These are phyloP conservation scores for Mesorhabditis sp. DNA, from an alignment of 2,888 invertebrate species.

Conservation along the genomic window DNA sequence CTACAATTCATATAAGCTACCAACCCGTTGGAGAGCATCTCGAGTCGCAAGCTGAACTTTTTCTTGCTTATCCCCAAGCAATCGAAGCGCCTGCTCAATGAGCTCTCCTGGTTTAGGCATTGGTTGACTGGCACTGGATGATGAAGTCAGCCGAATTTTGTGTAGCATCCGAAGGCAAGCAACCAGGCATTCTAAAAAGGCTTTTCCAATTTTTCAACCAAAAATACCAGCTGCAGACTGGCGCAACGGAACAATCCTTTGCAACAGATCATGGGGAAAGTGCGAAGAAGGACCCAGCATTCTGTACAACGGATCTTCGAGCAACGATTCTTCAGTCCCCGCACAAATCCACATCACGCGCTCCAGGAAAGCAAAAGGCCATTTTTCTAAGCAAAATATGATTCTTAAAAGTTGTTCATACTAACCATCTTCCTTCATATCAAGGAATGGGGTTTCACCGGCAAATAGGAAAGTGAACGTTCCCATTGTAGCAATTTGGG, in stretches of 20 bases:
- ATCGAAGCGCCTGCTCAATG: background rate
- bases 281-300: background rate
- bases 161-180: background rate
- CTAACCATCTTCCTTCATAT: background rate
- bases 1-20: too few relatives aligned
- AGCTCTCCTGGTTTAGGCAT: background rate
- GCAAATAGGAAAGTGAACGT: background rate
- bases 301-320: background rate
- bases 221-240: background rate
- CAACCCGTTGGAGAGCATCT: background rate
- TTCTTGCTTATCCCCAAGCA: background rate
- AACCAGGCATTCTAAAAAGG: background rate
- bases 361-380: background rate
- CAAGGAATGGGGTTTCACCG: background rate
- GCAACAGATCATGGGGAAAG: background rate
- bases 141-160: too few relatives aligned
- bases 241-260: background rate
- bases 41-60: slow-evolving; percentile 1
- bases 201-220: too few relatives aligned
- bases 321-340: background rate
- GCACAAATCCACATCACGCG: background rate
- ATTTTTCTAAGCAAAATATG: background rate
- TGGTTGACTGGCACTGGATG: too few relatives aligned
- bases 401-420: background rate
- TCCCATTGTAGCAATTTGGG: background rate